Evolutionary conservation across 2,888 invertebrate species (phyloP), one percentile per base, ranked within the genome.

Genomic region (Zygaena filipendulae): DNA sequence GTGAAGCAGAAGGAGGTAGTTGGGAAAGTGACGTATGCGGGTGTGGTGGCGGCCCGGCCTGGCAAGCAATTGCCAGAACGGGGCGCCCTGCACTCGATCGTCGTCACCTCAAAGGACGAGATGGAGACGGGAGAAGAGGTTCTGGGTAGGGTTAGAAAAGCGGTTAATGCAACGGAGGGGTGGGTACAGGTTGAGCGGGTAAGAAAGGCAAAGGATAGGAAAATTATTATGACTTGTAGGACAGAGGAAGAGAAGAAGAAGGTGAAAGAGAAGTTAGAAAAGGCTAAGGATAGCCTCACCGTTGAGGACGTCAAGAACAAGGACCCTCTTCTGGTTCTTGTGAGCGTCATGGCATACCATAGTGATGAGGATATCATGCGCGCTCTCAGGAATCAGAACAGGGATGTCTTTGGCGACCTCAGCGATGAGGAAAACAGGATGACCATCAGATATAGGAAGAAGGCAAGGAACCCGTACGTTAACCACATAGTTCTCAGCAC

Each of bases 361-460:
- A n/a, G n/a, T n/a, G n/a, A n/a, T 8, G 35, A 36, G 11, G 39
- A 42, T 4, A 27, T 42, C 1, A 6, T 31, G 4, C 14, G 8
- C 4, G 27, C 33, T 2, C 3, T 42, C 1, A 32, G 20, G 13
- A 26, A 3, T 4, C 35, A 37, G 11, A 35, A 33, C 5, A 12
- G 7, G 3, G 10, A 33, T 1, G 2, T 35, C 0, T 7, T 24
- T 6, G 12, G 2, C 1, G 25, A 13, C 14, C 9, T 36, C 1
- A 5, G 2, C 7, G 24, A 27, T 0, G 21, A 29, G n/a, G 27
- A 30, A 3, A 12, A n/a, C 6, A 3, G 6, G 3, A n/a, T 32
- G 8, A 11, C 1, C 4, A 21, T 32, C 1, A 16, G 2, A 6
- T 39, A 36, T 22, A 13, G 34, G 2, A 19, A 23, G 3, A 31